Evolutionary conservation across 2,888 invertebrate genomes (phyloP).

Genomic region (Uloborus plumipes): DNA sequence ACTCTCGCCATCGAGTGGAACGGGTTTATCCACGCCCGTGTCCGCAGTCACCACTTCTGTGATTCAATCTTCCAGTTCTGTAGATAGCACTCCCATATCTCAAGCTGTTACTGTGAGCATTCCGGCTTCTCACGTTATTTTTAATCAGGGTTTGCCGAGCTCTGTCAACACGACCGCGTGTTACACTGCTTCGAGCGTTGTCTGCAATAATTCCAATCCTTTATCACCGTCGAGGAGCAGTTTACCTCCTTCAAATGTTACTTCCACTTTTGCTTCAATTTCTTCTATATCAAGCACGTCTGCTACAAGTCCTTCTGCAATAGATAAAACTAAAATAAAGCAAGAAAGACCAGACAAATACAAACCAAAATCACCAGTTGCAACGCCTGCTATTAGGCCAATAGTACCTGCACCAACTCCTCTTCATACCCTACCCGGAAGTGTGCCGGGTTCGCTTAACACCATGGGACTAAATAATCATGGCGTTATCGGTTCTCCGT

Average conservation of each 20-base stretch:
- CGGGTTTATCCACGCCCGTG: conserved; percentile 42
- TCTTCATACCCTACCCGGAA: conserved; percentile 67
- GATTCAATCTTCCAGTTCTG: conserved; percentile 57
- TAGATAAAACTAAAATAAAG: conserved; percentile 68
- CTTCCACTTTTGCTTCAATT: conserved; percentile 61
- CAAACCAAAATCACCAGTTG: conserved; percentile 65
- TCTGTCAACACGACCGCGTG: conserved; percentile 20
- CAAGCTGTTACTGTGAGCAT: conserved; percentile 56
- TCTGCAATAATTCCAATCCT: conserved; percentile 43
- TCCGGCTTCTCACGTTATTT: conserved; percentile 61
- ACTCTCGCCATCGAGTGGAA: conserved; percentile 30
- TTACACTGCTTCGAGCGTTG: conserved; percentile 47
- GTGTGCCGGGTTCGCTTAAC: conserved; percentile 33
- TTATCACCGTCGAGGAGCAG: conserved; percentile 45
- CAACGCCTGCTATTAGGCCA: conserved; percentile 67
- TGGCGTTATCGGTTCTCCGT: conserved; percentile 31
- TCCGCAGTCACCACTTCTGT: conserved; percentile 60
- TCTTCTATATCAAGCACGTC: conserved; percentile 63
- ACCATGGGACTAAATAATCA: conserved; percentile 42
- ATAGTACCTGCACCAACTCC: conserved; percentile 70
- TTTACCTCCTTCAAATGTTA: conserved; percentile 62
- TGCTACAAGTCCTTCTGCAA: conserved; percentile 48
- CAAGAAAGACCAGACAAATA: conserved; percentile 67
- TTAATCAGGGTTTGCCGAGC: conserved; percentile 52
- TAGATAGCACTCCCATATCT: conserved; percentile 37